Conservation (phyloP, 2,113 vertebrate species). For the Oreochromis spilurus region DNA sequence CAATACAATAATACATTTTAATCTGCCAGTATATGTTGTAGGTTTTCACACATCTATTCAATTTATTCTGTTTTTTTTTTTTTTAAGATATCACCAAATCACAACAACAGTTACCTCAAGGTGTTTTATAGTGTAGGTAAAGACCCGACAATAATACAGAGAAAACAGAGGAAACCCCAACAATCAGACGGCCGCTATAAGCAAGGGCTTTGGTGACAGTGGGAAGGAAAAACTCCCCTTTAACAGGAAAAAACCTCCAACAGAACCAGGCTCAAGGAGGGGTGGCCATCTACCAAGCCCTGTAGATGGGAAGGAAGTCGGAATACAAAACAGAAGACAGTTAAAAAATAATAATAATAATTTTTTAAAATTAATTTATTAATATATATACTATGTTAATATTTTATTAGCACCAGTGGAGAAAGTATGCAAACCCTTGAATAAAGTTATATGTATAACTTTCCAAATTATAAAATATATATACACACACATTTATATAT, state of each 20-base stretch:
- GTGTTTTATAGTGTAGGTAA: neutral
- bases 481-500: neutral
- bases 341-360: no score
- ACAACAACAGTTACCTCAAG: neutral
- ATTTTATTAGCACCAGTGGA: neutral
- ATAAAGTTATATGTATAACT: neutral
- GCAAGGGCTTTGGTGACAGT: no score
- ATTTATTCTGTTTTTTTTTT: neutral
- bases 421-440: neutral
- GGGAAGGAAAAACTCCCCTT: no score
- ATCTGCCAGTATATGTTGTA: neutral
- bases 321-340: no score
- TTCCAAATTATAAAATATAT: neutral
- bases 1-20: neutral
- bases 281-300: no score
- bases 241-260: no score
- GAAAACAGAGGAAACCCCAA: neutral
- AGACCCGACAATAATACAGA: neutral
- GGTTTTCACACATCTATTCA: neutral
- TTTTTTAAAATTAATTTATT: neutral
- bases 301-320: no score
- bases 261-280: no score
- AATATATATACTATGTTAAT: neutral
- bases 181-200: accelerated
- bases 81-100: neutral